A percentile compares a stretch with the other conserved stretches of the same genome.
These are phyloP conservation scores for Choloepus didactylus DNA, from an alignment of 2,797 vertebrate genomes.

Conservation along the genomic window DNA sequence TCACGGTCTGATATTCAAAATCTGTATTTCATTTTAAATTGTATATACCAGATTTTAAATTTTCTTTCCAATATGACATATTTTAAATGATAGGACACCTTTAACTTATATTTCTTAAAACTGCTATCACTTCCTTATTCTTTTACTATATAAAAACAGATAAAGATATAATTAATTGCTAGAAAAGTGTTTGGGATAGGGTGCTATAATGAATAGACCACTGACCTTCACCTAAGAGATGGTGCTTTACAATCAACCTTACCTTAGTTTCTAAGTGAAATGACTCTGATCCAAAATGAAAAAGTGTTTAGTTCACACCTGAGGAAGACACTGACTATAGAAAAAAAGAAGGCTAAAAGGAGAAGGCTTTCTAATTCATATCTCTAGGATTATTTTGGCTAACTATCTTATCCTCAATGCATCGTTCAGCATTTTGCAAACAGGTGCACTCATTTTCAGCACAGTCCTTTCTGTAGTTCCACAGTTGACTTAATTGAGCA, in stretches of 20 bases:
- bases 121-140: constrained; percentile 87
- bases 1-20: constrained; percentile 91
- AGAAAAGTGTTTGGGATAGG: constrained; percentile 85
- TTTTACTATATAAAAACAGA: constrained; percentile 88
- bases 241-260: constrained; percentile 83
- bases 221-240: constrained; percentile 86
- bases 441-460: constrained; percentile 71
- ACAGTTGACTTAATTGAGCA: constrained; percentile 72
- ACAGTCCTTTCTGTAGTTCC: constrained; percentile 44
- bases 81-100: constrained; percentile 89
- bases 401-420: constrained; percentile 72
- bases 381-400: constrained; percentile 76
- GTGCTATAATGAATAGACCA: constrained; percentile 86
- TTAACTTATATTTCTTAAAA: constrained; percentile 90
- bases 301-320: constrained; percentile 85
- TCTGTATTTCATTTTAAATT: constrained; percentile 92
- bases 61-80: constrained; percentile 90
- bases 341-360: not conserved
- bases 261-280: constrained; percentile 80
- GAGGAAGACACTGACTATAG: constrained; percentile 82
- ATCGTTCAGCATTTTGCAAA: constrained; percentile 76
- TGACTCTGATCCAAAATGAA: constrained; percentile 86
- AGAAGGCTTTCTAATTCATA: constrained; percentile 65
- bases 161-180: constrained; percentile 88
- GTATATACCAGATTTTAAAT: constrained; percentile 90